Evolutionary conservation across 92 coral and sea anemone species (phyloP).

Genomic region (Zoanthus solanderi): DNA sequence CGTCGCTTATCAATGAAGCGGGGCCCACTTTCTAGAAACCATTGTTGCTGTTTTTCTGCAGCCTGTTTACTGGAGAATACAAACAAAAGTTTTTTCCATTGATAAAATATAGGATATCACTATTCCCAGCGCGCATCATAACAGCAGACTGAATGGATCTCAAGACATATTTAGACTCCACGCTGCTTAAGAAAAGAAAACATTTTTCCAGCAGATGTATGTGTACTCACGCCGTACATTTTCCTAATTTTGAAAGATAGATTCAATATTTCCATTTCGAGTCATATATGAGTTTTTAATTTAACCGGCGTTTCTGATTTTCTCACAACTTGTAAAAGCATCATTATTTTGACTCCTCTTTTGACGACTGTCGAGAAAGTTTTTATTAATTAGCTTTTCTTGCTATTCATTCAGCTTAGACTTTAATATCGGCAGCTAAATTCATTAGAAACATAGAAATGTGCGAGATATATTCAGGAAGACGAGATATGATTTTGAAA

Average conservation of each 20-base stretch:
- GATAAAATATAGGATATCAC: constrained; percentile 41
- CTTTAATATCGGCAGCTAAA: not conserved
- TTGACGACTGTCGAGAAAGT: not conserved
- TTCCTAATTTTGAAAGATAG: constrained; percentile 22
- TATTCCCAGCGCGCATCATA: constrained; percentile 32
- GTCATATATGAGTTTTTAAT: constrained; percentile 5
- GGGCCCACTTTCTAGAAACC: constrained; percentile 15
- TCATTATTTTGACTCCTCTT: not conserved
- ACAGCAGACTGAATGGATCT: constrained; percentile 63
- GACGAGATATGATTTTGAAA: not conserved
- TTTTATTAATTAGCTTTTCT: not conserved
- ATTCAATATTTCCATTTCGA: constrained; percentile 1
- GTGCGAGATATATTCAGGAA: not conserved
- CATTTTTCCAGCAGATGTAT: constrained; percentile 62
- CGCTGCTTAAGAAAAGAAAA: constrained; percentile 63
- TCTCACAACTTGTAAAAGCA: not conserved
- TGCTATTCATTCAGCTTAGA: not conserved
- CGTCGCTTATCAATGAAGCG: constrained; percentile 3
- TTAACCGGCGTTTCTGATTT: not conserved
- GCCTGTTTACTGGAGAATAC: constrained; percentile 17
- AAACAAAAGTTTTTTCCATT: constrained; percentile 43
- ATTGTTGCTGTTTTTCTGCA: constrained; percentile 29
- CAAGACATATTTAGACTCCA: constrained; percentile 68
- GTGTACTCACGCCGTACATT: constrained; percentile 60
- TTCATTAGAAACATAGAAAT: not conserved